Conservation (phyloP, 2,888 invertebrate species). For the Rhagium mordax region DNA sequence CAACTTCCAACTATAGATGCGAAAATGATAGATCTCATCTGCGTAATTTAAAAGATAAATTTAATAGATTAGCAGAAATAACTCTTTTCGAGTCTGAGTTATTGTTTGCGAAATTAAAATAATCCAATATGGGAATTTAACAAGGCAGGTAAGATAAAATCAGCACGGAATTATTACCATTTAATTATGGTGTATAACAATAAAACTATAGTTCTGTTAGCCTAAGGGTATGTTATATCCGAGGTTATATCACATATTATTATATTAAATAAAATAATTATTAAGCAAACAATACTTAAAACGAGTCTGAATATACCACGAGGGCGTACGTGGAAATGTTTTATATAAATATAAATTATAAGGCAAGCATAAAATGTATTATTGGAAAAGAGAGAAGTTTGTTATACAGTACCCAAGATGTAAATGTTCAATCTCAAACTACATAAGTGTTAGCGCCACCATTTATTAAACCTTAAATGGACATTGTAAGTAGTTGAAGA, state of each 20-base stretch:
- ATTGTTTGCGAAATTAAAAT: not conserved
- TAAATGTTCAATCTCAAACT: too few species aligned
- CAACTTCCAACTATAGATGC: too few species aligned
- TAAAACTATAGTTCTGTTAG: not conserved
- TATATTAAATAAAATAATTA: not conserved
- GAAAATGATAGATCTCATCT: too few species aligned
- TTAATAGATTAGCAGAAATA: not conserved
- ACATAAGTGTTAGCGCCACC: too few species aligned
- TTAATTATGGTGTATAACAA: slow-evolving; percentile 1
- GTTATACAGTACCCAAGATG: too few species aligned
- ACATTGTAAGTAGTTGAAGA: too few species aligned
- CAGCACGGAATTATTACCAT: not conserved
- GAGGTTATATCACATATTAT: too few species aligned
- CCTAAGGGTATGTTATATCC: not conserved
- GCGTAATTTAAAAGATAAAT: not conserved
- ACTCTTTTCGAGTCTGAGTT: too few species aligned
- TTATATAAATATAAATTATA: too few species aligned
- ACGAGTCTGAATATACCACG: not conserved
- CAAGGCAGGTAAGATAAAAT: not conserved
- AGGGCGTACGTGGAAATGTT: not conserved
- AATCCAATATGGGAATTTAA: not conserved
- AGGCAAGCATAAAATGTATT: too few species aligned
- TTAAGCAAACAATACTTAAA: not conserved
- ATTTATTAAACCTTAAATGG: too few species aligned
- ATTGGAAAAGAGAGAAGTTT: too few species aligned